phyloP scores from a whole-genome alignment of 2,797 vertebrate genomes.

The Aulostomus chinensis region DNA sequence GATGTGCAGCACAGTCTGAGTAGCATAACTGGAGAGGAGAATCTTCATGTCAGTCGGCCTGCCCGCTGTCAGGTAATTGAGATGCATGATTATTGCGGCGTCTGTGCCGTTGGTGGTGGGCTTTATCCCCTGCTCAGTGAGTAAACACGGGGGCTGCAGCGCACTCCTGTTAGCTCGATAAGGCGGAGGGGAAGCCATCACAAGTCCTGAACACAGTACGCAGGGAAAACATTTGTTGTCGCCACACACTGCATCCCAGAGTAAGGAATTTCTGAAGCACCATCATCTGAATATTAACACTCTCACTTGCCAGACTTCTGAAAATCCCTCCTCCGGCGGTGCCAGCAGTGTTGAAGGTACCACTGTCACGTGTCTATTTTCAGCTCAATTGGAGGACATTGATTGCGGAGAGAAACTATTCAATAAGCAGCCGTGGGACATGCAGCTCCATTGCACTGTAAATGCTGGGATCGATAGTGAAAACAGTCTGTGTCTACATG shows the following conservation, averaged over 20 bases:
- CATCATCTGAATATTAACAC: not conserved
- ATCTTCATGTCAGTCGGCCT: slow-evolving; percentile 32
- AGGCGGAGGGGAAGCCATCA: slow-evolving; percentile 18
- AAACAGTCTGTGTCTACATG: slow-evolving; percentile 18
- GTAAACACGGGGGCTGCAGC: slow-evolving; percentile 54
- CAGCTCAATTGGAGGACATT: slow-evolving; percentile 58
- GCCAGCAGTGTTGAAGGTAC: too few species aligned
- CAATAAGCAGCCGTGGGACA: slow-evolving; percentile 47
- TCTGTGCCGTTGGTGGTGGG: slow-evolving; percentile 40
- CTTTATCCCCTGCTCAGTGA: slow-evolving; percentile 44
- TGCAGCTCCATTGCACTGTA: slow-evolving; percentile 24
- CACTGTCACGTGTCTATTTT: slow-evolving; percentile 60
- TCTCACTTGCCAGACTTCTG: not conserved
- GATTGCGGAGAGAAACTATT: slow-evolving; percentile 54
- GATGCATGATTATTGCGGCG: slow-evolving; percentile 55
- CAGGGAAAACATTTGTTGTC: too few species aligned
- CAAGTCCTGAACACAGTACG: too few species aligned
- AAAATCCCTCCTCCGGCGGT: not conserved
- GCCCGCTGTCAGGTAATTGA: slow-evolving; percentile 34
- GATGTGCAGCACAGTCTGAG: not conserved
- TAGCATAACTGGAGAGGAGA: slow-evolving; percentile 8
- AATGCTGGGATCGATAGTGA: slow-evolving; percentile 40
- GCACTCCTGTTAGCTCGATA: slow-evolving; percentile 29
- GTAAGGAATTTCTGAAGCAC: not conserved
- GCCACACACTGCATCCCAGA: not conserved